These are phyloP conservation scores for Grantiella picta DNA, from an alignment of 2,113 vertebrate species.

Conservation along the genomic window DNA sequence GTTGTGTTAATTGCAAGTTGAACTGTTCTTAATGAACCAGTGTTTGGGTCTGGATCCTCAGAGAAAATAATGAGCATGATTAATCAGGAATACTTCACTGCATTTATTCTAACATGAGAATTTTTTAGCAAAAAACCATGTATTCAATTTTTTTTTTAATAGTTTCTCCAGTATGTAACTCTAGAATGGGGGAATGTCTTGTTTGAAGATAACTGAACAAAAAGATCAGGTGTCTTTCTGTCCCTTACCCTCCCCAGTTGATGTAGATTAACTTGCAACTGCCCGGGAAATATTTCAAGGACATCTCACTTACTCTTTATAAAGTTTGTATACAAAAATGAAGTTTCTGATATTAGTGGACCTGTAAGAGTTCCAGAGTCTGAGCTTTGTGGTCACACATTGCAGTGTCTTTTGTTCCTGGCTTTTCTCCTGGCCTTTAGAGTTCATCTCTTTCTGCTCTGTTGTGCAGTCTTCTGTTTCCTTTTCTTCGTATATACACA, in stretches of 20 bases:
- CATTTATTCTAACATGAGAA: neutral
- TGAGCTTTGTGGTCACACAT: rapidly evolving
- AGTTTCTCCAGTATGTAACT: neutral
- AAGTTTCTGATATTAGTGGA: neutral
- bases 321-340: neutral
- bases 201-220: neutral
- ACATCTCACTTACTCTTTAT: neutral
- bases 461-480: neutral
- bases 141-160: neutral
- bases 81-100: neutral
- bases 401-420: neutral
- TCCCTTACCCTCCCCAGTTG: neutral
- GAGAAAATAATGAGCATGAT: neutral
- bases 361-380: neutral
- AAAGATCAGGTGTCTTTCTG: neutral
- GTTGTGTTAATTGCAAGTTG: neutral
- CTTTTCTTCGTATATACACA: neutral
- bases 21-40: neutral
- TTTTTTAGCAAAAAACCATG: rapidly evolving
- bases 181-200: neutral
- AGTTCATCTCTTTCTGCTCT: neutral
- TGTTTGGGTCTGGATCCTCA: neutral
- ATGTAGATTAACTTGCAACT: neutral
- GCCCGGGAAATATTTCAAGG: neutral
- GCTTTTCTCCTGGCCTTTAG: neutral